Evolutionary conservation across 2,113 vertebrate genomes (phyloP), one percentile per base, ranked within the genome.

Genomic region (Myiagra hebetior): DNA sequence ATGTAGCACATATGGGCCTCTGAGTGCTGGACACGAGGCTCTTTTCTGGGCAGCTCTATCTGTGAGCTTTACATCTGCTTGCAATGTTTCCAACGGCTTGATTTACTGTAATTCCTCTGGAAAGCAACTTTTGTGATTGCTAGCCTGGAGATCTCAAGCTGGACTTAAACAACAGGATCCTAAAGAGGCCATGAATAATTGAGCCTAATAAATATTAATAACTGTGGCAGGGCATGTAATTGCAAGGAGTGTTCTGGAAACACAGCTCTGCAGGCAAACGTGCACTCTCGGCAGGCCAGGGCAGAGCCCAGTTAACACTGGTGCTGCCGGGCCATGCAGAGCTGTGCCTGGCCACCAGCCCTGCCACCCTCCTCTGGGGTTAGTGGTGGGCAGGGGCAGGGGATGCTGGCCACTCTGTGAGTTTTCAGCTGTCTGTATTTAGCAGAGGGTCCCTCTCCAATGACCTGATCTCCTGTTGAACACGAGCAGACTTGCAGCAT

Each of bases 151-250:
- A 95, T 91, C 87, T 94, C 90, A 87, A 92, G 95, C 85, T 79
- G 95, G 95, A 93, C 95, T 96, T 96, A 96, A 96, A 95, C 93
- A 96, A 95, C 95, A 92, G 96, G 90, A 95, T 96, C 90, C 93
- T 93, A 81, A 95, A 94, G 82, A 96, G 89, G 93, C 93, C 92
- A 96, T 97, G 95, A 97, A 96, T 97, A 97, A 97, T 97, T 97
- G 87, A 97, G 67, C 28, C 79, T 96, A 86, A 96, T 97, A 96
- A 97, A 97, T 97, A 97, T 97, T 96, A 96, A 96, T 96, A 88
- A 78, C 87, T 86, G 93, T 95, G 96, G 90, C 85, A 86, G 87
- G 90, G 89, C 87, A 83, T 95, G 95, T 96, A 96, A 97, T 96
- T 97, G 96, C 94, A 70, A 86, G 87, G 95, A 93, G 93, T 9